These are phyloP conservation scores for Karalla daura DNA, from an alignment of 2,797 vertebrate genomes.

Conservation along the genomic window DNA sequence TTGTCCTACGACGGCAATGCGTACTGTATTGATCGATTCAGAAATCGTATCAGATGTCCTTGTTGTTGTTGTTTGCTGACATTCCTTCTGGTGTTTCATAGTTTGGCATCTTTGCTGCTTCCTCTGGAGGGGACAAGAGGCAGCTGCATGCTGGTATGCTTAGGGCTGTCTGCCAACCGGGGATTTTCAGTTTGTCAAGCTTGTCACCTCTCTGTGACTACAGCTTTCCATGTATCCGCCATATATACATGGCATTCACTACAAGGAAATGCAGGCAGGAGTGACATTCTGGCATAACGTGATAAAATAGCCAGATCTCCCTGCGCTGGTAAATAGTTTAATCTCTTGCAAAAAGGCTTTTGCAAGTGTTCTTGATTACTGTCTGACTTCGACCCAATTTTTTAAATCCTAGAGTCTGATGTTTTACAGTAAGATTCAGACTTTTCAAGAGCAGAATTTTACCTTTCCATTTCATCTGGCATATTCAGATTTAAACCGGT, in stretches of 20 bases:
- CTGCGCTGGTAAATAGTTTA: background rate
- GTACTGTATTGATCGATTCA: background rate
- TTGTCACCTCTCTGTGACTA: background rate
- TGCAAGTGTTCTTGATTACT: too few species aligned
- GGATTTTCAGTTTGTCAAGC: constrained; percentile 11
- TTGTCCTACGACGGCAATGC: background rate
- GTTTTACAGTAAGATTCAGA: too few species aligned
- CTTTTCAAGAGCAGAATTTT: too few species aligned
- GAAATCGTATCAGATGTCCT: background rate
- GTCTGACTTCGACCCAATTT: too few species aligned
- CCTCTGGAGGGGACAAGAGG: background rate
- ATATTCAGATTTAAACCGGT: background rate
- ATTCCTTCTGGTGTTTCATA: background rate
- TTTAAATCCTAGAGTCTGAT: too few species aligned
- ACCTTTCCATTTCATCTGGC: too few species aligned
- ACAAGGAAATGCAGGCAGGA: background rate
- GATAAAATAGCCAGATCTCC: background rate
- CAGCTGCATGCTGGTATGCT: background rate
- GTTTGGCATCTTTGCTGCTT: background rate
- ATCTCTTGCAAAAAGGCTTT: background rate
- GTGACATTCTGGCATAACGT: background rate
- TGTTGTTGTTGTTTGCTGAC: background rate
- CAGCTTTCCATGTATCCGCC: too few species aligned
- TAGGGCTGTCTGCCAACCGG: background rate
- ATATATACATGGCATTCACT: background rate